A percentile compares a stretch with the other conserved stretches of the same genome.
Evolutionary conservation across 2,888 invertebrate genomes (phyloP).

Genomic region (Cataglyphis livida): DNA sequence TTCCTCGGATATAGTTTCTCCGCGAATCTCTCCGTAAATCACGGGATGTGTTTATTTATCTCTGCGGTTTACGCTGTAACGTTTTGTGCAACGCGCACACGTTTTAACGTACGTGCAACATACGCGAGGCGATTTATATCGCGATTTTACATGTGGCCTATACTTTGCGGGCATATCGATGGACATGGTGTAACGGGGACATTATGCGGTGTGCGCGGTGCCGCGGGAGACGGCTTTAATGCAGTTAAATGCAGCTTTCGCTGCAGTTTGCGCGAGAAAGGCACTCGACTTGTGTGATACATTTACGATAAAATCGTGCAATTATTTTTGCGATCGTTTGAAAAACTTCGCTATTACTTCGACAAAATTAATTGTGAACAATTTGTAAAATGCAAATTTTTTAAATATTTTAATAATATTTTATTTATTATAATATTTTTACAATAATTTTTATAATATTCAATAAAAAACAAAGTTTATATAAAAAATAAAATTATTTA

Average conservation of each 20-base stretch:
- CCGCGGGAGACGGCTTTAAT: neutral
- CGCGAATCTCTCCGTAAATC: constrained; percentile 12
- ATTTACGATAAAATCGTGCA: constrained; percentile 14
- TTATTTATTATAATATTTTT: too few relatives aligned
- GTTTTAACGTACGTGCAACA: neutral
- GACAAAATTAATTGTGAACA: constrained; percentile 1
- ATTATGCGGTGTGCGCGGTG: constrained; percentile 17
- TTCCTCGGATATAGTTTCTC: neutral
- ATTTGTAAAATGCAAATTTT: neutral
- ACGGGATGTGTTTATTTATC: constrained; percentile 27
- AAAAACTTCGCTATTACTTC: neutral
- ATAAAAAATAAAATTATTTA: neutral
- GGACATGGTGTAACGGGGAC: constrained; percentile 15
- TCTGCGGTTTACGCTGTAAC: neutral
- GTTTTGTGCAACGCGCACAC: constrained; percentile 18
- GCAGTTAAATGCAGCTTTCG: constrained; percentile 23
- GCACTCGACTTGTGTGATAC: constrained; percentile 5
- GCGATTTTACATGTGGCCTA: constrained; percentile 24
- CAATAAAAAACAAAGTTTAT: too few relatives aligned
- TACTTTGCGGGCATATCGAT: constrained; percentile 14
- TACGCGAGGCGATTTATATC: constrained; percentile 4
- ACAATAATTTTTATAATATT: neutral
- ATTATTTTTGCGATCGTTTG: neutral
- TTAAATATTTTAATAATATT: too few relatives aligned
- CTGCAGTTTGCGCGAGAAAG: neutral